Base-by-base conservation (phyloP, 1,140 invertebrate species). In the Diprion similis region DNA sequence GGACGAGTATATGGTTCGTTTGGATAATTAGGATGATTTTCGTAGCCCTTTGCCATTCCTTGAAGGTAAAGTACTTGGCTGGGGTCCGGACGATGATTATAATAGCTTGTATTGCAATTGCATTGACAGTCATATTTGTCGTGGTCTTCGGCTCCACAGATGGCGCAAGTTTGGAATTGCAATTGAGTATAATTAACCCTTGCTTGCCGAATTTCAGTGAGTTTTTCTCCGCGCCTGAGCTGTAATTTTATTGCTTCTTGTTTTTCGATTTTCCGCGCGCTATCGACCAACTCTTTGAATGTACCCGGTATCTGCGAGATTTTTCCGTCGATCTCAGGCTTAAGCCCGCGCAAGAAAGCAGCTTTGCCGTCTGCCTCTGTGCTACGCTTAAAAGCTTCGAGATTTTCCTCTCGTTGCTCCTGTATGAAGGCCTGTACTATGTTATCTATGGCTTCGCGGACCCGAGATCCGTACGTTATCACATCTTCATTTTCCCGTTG, bases 401-500 rank as follows among this genome's bases (percentile, higher is more conserved):
- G 7, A 59, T 59, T 7, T 1, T 59, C 51, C 7, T 71, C 65
- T 15, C 51, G 71, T 71, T 51, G 74, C 68, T 68, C 68, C 59
- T 24, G 71, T 46, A 72, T 67, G 66, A 19, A 64, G 65, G 66
- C 15, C 46, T 76, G 69, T 17, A 73, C 8, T 19, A 76, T 71
- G 13, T 71, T 59, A 13, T 64, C 46, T 8, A 59, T 66, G 3
- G 73, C 46, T 65, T 73, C 45, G 65, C 72, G 37, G 10, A 73
- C 17, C 11, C 66, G 8, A 69, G 71, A 71, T 19, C 66, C 66
- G 45, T 24, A 76, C 59, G 18, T 15, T 3, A 73, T 59, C 1
- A 76, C 70, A n/a, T 46, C 65, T 71, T 76, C 75, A n/a, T 71
- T 71, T 3, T 74, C 48, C 51, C 47, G 24, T 71, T 74, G 70